A percentile compares a stretch with the other conserved stretches of the same genome.
phyloP scores from a whole-genome alignment of 1,140 invertebrate species.

The Thrips palmi region DNA sequence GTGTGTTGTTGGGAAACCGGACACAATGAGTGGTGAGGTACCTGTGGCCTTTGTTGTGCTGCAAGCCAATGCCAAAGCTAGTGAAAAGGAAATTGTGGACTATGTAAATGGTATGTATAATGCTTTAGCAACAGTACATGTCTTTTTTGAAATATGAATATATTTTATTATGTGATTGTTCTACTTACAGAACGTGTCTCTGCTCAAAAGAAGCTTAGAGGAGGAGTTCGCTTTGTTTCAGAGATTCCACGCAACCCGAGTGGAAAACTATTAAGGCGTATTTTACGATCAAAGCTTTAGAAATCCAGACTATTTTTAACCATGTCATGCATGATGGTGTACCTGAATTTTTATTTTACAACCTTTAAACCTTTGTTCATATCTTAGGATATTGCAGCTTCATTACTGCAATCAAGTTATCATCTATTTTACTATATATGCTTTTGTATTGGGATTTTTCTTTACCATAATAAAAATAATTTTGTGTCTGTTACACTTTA shows the following conservation, averaged over 20 bases:
- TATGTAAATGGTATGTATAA: conserved; percentile 25
- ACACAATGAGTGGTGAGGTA: conserved; percentile 49
- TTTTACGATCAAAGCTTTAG: conserved; percentile 26
- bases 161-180: conserved; percentile 3
- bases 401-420: too few species aligned
- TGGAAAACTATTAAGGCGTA: conserved; percentile 43
- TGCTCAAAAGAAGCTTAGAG: conserved; percentile 33
- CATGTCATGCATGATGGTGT: too few species aligned
- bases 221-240: conserved; percentile 42
- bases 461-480: too few species aligned
- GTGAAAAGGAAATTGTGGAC: conserved; percentile 28
- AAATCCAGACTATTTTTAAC: conserved; percentile 21
- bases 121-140: neutral
- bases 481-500: too few species aligned
- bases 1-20: conserved; percentile 64
- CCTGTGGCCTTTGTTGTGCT: conserved; percentile 51
- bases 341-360: too few species aligned
- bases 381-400: too few species aligned
- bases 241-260: conserved; percentile 44
- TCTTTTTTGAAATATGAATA: too few species aligned
- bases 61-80: conserved; percentile 25
- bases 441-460: too few species aligned
- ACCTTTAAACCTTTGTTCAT: too few species aligned
- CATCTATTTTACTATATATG: too few species aligned
- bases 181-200: conserved; percentile 26